Base-by-base conservation (phyloP, 2,888 invertebrate species). In the Callyntrura guangdongensis region DNA sequence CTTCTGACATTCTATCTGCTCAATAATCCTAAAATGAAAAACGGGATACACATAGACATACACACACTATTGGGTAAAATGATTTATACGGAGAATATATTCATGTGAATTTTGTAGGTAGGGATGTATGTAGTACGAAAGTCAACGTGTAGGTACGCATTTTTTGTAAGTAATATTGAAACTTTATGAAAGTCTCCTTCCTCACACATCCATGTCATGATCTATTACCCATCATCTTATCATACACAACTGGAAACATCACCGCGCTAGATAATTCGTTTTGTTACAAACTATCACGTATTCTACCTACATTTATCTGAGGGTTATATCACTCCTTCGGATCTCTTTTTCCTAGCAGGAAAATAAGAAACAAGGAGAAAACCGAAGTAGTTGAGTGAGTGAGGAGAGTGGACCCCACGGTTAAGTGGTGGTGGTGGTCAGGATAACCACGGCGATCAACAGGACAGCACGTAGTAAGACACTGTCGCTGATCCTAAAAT, bases 1-100 rank as follows among this genome's bases (percentile, higher is more conserved):
- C 93, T 93, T 93, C 92, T 93, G 94, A 94, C 94, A 93, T 92
- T 82, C 81, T 72, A 36, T 67, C 59, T 81, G 81, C 61, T 81
- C 81, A 61, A 81, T 81, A 81, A 61, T 81, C 61, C 61, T 59
- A 81, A 56, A 61, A 59, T 59, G 61, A 81, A 79, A 56, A n/a
- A 36, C 4, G 20, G 5, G 3, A 2, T 11, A 22, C 49, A 77
- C 9, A 17, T 14, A 14, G 6, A 36, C 3, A 36, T 36, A 6
- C 59, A 87, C 64, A 14, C 64, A 59, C 61, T 67, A 69, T 59
- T 36, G 17, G 47, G 45, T 36, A 6, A n/a, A 4, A 6, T 36
- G 36, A 36, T 36, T 36, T 36, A 36, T 36, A 36, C 47, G 12
- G 9, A 27, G n/a, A n/a, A n/a, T n/a, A n/a, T 11, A 14, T 45